phyloP scores from a whole-genome alignment of 2,113 vertebrate species.

The Sebastes fasciatus region DNA sequence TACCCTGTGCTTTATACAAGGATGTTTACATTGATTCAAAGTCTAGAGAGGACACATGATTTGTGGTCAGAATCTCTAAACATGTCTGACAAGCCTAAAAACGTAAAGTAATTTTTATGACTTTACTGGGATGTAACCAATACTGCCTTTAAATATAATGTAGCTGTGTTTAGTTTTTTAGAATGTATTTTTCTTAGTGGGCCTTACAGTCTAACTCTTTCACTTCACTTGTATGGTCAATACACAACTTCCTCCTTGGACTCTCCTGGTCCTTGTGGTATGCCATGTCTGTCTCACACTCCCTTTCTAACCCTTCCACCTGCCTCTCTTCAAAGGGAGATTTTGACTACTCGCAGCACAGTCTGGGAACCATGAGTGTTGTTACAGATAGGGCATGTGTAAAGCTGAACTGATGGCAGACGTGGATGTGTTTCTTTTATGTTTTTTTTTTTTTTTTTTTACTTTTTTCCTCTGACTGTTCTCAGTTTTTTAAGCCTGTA shows the following conservation, averaged over 20 bases:
- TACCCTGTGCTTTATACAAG: background rate
- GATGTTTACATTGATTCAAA: background rate
- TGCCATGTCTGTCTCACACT: conserved; percentile 41
- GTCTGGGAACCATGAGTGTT: conserved; percentile 24
- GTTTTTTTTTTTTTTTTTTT: background rate
- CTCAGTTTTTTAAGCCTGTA: conserved; percentile 30
- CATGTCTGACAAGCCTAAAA: background rate
- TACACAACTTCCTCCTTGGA: conserved; percentile 5
- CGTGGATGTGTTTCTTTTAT: conserved; percentile 5
- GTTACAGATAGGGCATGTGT: conserved; percentile 43
- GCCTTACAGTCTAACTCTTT: background rate
- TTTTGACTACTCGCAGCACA: conserved; percentile 34
- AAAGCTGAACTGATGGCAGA: conserved; percentile 28
- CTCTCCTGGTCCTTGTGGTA: conserved; percentile 12
- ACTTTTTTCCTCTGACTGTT: conserved; percentile 7
- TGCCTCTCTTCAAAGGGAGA: conserved; percentile 44
- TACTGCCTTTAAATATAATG: background rate
- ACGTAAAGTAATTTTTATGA: background rate
- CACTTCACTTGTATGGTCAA: conserved; percentile 4
- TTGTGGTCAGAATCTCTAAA: background rate
- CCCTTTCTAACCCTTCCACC: conserved; percentile 12
- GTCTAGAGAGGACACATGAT: background rate
- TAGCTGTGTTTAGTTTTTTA: background rate
- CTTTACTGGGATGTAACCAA: background rate
- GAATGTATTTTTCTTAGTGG: background rate